Base-by-base conservation (phyloP, 1,140 invertebrate species). In the Drepana arcuata region DNA sequence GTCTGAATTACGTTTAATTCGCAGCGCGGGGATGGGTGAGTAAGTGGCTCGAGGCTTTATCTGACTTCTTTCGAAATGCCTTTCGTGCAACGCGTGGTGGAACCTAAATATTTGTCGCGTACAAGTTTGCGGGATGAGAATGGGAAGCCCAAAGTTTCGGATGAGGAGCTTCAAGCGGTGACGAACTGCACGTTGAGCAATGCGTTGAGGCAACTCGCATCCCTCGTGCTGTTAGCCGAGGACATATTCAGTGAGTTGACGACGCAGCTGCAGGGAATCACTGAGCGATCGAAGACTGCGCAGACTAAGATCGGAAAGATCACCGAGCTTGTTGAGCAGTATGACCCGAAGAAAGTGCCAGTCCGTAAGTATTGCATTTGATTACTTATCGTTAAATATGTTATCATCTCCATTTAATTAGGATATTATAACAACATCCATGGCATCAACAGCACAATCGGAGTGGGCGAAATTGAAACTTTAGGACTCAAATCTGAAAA, bases 281-380 rank as follows among this genome's bases (percentile, higher is more conserved):
- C 86, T 24, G 86, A 89, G 51, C 83, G 91, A 45, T 88, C 90
- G 5, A 86, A 87, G 25, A 73, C 74, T 6, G 86, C 92, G 25
- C 87, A 87, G 53, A 66, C 68, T 10, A 88, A 89, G 49, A 88
- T 94, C 39, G 69, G 74, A 15, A 71, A 71, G 14, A 83, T 93
- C 32, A 86, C 89, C 51, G 84, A 86, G 36, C 79, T 85, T 45
- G 88, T 92, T 25, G 81, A 85, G 39, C 66, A 78, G 29, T 90
- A 88, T 78, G 91, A 94, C 75, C 91, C 92, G 29, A 93, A 92
- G 83, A 88, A 88, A 74, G 91, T 93, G 54, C 85, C 90, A 88
- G 92, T 93, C 84, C 92, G 92, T 93, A 88, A 93, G 92, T 93
- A 83, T 32, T 26, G 6, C 4, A n/a, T 21, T 21, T 21, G 18